Evolutionary conservation across 1,140 invertebrate species (phyloP).

Genomic region (Pseudachorutes palmiensis): DNA sequence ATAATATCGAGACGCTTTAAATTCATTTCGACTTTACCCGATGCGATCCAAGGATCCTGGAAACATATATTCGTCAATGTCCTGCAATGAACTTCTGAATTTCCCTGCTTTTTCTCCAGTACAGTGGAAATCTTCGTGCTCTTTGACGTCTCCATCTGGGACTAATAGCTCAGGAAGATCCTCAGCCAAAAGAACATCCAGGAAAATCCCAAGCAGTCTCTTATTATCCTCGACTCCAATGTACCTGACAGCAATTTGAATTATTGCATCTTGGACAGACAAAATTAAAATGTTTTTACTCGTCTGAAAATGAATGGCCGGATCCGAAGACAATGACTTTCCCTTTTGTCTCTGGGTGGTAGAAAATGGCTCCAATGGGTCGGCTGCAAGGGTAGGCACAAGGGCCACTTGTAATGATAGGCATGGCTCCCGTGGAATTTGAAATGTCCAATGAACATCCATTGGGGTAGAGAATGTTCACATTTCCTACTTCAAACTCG

Average conservation of each 20-base stretch:
- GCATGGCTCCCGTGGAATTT: slow-evolving; percentile 66
- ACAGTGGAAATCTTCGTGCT: slow-evolving; percentile 87
- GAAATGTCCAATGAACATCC: slow-evolving; percentile 91
- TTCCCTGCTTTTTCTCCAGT: slow-evolving; percentile 70
- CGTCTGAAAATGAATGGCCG: slow-evolving; percentile 62
- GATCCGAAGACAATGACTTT: slow-evolving; percentile 73
- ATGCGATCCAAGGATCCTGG: slow-evolving; percentile 33
- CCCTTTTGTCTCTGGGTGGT: slow-evolving; percentile 45
- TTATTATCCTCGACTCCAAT: slow-evolving; percentile 92
- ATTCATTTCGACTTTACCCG: slow-evolving; percentile 17
- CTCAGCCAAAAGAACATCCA: slow-evolving; percentile 65
- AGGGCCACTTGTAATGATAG: slow-evolving; percentile 82
- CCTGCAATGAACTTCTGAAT: slow-evolving; percentile 75
- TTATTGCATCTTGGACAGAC: not conserved
- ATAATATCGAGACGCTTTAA: not conserved
- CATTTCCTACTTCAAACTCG: slow-evolving; percentile 34
- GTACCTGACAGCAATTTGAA: slow-evolving; percentile 49
- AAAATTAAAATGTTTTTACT: not conserved
- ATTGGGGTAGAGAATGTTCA: slow-evolving; percentile 88
- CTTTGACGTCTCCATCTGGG: slow-evolving; percentile 79
- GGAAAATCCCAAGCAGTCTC: slow-evolving; percentile 77
- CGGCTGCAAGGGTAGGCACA: slow-evolving; percentile 87
- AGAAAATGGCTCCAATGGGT: slow-evolving; percentile 76
- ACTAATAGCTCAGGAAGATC: slow-evolving; percentile 61
- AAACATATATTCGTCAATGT: slow-evolving; percentile 47